These are phyloP conservation scores for Ganaspis sp. DNA, from an alignment of 1,140 invertebrate species.

Conservation along the genomic window DNA sequence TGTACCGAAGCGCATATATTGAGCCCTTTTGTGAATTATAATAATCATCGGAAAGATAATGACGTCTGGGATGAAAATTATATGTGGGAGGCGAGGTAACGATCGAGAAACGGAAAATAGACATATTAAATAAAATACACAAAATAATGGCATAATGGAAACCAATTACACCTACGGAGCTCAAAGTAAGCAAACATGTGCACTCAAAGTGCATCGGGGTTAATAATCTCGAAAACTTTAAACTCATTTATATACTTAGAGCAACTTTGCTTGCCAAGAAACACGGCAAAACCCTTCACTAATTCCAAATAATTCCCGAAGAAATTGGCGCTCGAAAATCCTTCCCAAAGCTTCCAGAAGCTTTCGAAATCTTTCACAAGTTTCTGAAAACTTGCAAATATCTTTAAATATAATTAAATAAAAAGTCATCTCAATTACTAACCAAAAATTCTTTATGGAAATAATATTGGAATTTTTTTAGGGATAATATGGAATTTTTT, in stretches of 20 bases:
- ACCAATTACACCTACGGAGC: constrained; percentile 9
- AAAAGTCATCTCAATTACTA: too few species aligned
- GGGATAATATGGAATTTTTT: too few species aligned
- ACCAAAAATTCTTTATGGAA: too few species aligned
- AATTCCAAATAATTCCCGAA: neutral
- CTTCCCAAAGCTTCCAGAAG: too few species aligned
- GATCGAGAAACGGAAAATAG: neutral
- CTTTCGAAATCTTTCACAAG: too few species aligned
- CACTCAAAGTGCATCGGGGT: constrained; percentile 2
- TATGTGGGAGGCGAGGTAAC: constrained; percentile 3
- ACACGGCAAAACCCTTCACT: neutral
- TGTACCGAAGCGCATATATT: constrained; percentile 17
- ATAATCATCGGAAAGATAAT: constrained; percentile 31
- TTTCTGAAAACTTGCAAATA: too few species aligned
- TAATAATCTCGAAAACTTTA: constrained; percentile 6
- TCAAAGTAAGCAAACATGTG: neutral
- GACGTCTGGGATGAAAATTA: constrained; percentile 1
- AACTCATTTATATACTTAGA: neutral
- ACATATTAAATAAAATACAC: constrained; percentile 14
- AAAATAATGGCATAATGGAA: constrained; percentile 5
- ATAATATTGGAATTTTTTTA: too few species aligned
- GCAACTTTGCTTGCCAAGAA: neutral
- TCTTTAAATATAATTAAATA: too few species aligned
- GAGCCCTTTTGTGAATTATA: constrained; percentile 12
- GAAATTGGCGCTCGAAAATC: too few species aligned